Percentiles rank a stretch among this genome's conserved stretches.
These are phyloP conservation scores for Numida meleagris DNA, from an alignment of 2,113 vertebrate species.

Conservation along the genomic window DNA sequence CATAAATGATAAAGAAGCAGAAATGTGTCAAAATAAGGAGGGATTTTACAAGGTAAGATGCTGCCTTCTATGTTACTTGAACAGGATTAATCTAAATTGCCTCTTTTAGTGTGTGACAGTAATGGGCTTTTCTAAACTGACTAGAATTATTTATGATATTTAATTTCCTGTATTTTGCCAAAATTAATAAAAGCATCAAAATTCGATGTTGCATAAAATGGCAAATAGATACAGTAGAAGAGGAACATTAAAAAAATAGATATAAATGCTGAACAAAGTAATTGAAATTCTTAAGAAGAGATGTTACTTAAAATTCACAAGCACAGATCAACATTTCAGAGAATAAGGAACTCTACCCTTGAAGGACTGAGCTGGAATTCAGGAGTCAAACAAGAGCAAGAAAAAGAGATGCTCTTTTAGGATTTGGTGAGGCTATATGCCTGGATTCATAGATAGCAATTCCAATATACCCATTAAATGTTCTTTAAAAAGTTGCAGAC, in stretches of 20 bases:
- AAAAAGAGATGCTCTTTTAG: not conserved
- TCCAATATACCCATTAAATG: not conserved
- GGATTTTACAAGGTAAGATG: not conserved
- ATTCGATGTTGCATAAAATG: not conserved
- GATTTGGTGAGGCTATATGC: not conserved
- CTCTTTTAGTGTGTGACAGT: not conserved
- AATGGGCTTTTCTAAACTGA: not conserved
- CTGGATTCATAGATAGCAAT: not conserved
- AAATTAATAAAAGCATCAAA: not conserved
- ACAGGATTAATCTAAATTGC: not conserved
- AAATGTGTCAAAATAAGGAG: not conserved
- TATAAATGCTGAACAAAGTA: not conserved
- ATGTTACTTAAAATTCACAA: constrained; percentile 31
- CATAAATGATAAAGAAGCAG: not conserved
- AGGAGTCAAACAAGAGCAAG: not conserved
- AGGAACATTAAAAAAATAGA: not conserved
- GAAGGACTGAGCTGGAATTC: not conserved
- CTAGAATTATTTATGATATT: not conserved
- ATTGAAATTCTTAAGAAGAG: not conserved
- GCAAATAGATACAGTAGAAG: not conserved
- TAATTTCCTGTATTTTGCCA: not conserved
- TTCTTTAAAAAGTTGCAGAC: not conserved
- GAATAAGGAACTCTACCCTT: not conserved
- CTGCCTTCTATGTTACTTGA: not conserved
- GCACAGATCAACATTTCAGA: not conserved